A percentile compares a stretch with the other conserved stretches of the same genome.
Evolutionary conservation across 2,888 invertebrate genomes (phyloP).

Genomic region (Saturnia japonica): DNA sequence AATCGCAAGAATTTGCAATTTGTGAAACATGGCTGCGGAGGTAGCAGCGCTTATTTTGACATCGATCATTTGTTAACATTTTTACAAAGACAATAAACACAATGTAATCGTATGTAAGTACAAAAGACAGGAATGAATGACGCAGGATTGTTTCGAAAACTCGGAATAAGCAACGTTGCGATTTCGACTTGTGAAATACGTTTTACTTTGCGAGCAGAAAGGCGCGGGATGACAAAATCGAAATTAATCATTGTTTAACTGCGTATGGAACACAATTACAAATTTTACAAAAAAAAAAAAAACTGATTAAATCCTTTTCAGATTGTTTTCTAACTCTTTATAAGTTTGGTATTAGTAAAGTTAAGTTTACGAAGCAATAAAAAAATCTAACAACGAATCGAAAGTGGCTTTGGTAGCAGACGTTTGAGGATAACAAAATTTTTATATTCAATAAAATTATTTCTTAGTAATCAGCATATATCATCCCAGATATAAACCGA

Average conservation of each 20-base stretch:
- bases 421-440: neutral
- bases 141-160: conserved; percentile 80
- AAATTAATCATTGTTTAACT: conserved; percentile 57
- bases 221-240: conserved; percentile 77
- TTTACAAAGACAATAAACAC: conserved; percentile 45
- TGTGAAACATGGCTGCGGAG: conserved; percentile 15
- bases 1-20: conserved; percentile 22
- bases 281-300: neutral
- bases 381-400: neutral
- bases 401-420: neutral
- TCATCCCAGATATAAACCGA: neutral
- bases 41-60: conserved; percentile 22
- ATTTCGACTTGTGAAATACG: conserved; percentile 77
- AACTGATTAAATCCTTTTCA: neutral
- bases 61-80: conserved; percentile 28
- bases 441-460: neutral
- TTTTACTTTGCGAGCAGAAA: conserved; percentile 71
- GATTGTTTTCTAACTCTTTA: too few species aligned
- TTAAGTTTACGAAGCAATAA: neutral
- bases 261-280: neutral
- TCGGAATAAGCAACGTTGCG: conserved; percentile 79
- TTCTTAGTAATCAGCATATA: neutral
- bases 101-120: conserved; percentile 51
- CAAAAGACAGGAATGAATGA: conserved; percentile 70
- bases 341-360: neutral